Conservation (phyloP, 2,888 invertebrate genomes). For the Creontiades dilutus region DNA sequence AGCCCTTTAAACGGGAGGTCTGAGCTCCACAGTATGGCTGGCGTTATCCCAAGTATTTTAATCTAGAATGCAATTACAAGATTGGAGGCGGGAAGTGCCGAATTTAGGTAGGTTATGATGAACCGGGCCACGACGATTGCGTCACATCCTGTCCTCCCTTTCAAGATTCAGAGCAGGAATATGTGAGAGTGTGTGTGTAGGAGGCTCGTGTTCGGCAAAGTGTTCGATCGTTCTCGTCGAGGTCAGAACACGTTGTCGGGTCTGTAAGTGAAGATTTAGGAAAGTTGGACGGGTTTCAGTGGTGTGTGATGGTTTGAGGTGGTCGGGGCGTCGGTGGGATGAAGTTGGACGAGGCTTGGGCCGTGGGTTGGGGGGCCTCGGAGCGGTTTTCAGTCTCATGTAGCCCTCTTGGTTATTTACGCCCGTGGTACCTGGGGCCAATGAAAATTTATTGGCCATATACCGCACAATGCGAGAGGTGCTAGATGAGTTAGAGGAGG, state of each 20-base stretch:
- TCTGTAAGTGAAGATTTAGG: slow-evolving; percentile 48
- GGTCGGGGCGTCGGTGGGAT: background rate
- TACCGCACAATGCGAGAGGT: slow-evolving; percentile 17
- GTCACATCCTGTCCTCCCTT: too few species aligned
- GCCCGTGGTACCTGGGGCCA: background rate
- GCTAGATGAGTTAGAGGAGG: background rate
- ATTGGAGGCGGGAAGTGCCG: too few species aligned
- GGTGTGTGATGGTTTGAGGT: background rate
- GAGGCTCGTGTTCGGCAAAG: too few species aligned
- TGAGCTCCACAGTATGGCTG: too few species aligned
- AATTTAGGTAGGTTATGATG: too few species aligned
- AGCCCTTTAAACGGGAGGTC: too few species aligned
- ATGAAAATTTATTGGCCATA: slow-evolving; percentile 52
- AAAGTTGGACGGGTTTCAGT: background rate
- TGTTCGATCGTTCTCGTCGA: slow-evolving; percentile 9
- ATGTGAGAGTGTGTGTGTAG: too few species aligned
- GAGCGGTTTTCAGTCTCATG: slow-evolving; percentile 28
- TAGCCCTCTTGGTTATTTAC: slow-evolving; percentile 37
- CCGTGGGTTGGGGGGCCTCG: background rate
- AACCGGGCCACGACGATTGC: too few species aligned
- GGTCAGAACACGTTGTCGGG: slow-evolving; percentile 22
- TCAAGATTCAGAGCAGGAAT: too few species aligned
- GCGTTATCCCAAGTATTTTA: too few species aligned
- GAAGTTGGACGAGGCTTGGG: background rate
- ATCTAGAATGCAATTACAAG: too few species aligned